Conservation (phyloP, 1,140 invertebrate species). For the Tenebrio molitor region DNA sequence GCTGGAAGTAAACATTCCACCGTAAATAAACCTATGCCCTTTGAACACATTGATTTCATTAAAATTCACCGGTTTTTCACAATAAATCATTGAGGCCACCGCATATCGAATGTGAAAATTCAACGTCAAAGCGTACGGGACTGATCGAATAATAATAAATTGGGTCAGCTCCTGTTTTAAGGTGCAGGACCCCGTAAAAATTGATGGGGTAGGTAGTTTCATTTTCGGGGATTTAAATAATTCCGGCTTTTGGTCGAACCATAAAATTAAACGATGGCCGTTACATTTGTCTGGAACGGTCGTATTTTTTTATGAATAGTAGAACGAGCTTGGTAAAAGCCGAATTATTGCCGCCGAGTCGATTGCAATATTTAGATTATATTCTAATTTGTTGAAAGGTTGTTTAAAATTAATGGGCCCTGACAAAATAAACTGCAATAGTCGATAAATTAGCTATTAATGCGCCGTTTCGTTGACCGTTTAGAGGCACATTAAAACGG, state of each 20-base stretch:
- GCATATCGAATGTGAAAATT: constrained; percentile 1
- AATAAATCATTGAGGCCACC: neutral
- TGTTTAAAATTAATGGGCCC: constrained; percentile 31
- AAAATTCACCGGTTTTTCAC: neutral
- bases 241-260: too few relatives aligned
- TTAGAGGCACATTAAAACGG: constrained; percentile 5
- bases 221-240: neutral
- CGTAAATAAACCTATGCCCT: neutral
- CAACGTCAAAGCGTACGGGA: neutral
- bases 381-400: constrained; percentile 20
- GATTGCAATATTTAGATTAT: neutral
- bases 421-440: constrained; percentile 13
- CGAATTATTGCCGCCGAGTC: neutral
- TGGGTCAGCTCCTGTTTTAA: constrained; percentile 7
- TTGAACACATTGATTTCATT: neutral
- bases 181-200: constrained; percentile 9
- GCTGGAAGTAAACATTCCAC: neutral
- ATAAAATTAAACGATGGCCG: too few relatives aligned
- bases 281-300: too few relatives aligned
- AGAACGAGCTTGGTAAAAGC: too few relatives aligned
- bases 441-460: constrained; percentile 28
- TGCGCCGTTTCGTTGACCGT: neutral
- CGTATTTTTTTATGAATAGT: too few relatives aligned
- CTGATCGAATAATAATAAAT: constrained; percentile 23
- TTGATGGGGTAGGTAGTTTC: neutral